Base-by-base conservation (phyloP, 2,888 invertebrate genomes). In the Dynastes tityus region DNA sequence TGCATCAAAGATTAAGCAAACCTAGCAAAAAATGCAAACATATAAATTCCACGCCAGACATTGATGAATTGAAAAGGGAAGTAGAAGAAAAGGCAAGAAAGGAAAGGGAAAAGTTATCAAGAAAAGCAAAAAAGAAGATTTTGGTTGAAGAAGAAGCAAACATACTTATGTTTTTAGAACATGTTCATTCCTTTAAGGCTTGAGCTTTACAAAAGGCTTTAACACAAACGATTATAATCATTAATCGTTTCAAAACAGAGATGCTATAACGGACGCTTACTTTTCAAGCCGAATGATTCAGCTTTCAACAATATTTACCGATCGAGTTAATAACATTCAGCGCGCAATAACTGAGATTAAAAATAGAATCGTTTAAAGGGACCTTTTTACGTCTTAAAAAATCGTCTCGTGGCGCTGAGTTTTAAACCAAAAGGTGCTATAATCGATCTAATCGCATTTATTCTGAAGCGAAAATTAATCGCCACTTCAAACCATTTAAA, bases 381-480 rank as follows among this genome's bases (percentile, higher is more conserved):
- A 55, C 22, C 0, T 22, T 5, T 22, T 22, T 4, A 16, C 22
- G n/a, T 16, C 22, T 45, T 9, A 45, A 55, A 65, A 13, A 16
- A 5, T 8, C 16, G 40, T 22, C 16, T 22, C 16, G 9, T 4
- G 1, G 16, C 22, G 40, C 45, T 9, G 55, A n/a, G 4, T n/a
- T n/a, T 16, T 55, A 55, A 2, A 22, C 0, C 16, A 5, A 5
- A 22, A 55, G 1, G 45, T 45, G 1, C 11, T 22, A 4, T 32
- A 55, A 16, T 16, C 22, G 16, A 55, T 22, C n/a, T 55, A 2
- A 22, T 5, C 22, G 22, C 55, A 16, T 16, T n/a, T 55, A 53
- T 13, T 53, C 29, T 13, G 32, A 70, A 16, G 32, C 37, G 55
- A 16, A 71, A 32, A 58, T 71, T 55, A 71, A 32, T 71, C 37